Evolutionary conservation across 2,888 invertebrate species (phyloP).

Genomic region (Drosophila paramelanica): DNA sequence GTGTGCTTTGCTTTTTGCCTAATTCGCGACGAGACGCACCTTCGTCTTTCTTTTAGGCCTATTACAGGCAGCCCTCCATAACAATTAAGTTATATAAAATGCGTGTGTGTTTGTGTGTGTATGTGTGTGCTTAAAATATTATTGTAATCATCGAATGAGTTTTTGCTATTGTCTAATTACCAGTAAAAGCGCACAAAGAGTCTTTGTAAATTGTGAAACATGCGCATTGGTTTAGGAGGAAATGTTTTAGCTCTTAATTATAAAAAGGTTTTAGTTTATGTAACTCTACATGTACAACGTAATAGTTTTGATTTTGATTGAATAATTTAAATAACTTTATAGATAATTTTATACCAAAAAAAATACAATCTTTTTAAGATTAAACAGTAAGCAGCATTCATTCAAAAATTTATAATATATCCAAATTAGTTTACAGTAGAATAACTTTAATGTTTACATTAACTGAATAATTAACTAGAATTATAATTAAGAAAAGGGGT

Average conservation of each 20-base stretch:
- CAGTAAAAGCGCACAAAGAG: constrained; percentile 37
- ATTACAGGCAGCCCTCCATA: constrained; percentile 28
- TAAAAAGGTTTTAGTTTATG: constrained; percentile 16
- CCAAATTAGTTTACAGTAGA: no score
- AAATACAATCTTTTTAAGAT: neutral
- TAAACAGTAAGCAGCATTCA: no score
- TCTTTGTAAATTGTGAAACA: constrained; percentile 44
- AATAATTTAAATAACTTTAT: constrained; percentile 5
- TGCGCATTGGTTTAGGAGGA: constrained; percentile 28
- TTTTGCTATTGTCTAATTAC: constrained; percentile 65
- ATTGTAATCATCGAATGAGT: constrained; percentile 51
- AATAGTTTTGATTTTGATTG: constrained; percentile 4
- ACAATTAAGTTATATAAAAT: constrained; percentile 55
- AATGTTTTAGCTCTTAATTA: constrained; percentile 32
- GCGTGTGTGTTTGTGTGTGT: constrained; percentile 24
- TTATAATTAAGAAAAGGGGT: no score
- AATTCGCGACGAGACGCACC: constrained; percentile 9
- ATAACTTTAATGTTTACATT: no score
- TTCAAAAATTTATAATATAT: no score
- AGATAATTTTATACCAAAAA: constrained; percentile 1
- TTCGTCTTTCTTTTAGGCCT: constrained; percentile 21
- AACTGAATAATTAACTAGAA: no score
- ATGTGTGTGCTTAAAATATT: constrained; percentile 21
- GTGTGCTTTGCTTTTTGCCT: constrained; percentile 14
- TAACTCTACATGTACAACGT: constrained; percentile 7